Conservation (phyloP, 1,140 invertebrate genomes). For the Hycleus phaleratus region DNA sequence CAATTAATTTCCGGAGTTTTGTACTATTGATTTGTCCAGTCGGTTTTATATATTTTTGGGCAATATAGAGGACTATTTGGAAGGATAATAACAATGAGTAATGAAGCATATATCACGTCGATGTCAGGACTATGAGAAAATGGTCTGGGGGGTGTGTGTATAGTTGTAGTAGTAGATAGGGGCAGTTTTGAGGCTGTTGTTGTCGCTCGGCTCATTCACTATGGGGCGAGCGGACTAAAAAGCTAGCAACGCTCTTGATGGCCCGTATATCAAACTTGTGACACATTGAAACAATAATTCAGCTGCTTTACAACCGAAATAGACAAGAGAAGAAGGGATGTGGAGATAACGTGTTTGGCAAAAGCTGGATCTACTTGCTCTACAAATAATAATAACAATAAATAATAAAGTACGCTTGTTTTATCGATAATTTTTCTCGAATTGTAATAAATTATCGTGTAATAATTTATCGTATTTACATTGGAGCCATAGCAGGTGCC, state of each 20-base stretch:
- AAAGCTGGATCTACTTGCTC: slow-evolving; percentile 9
- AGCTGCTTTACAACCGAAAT: slow-evolving; percentile 40
- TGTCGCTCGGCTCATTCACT: neutral
- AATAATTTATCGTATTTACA: too few relatives aligned
- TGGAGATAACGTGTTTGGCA: slow-evolving; percentile 17
- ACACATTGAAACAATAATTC: slow-evolving; percentile 41
- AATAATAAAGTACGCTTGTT: too few relatives aligned
- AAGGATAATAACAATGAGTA: slow-evolving; percentile 11
- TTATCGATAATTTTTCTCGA: too few relatives aligned
- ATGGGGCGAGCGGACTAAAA: slow-evolving; percentile 10
- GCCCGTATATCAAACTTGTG: slow-evolving; percentile 36
- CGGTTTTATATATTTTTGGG: neutral
- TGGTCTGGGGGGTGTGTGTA: too few relatives aligned
- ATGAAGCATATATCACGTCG: slow-evolving; percentile 13
- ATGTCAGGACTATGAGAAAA: slow-evolving; percentile 4
- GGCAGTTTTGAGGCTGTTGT: too few relatives aligned
- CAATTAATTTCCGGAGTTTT: too few relatives aligned
- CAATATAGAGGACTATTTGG: slow-evolving; percentile 8
- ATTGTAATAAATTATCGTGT: too few relatives aligned
- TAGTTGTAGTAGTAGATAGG: too few relatives aligned
- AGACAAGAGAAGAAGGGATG: slow-evolving; percentile 33
- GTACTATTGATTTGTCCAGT: too few relatives aligned
- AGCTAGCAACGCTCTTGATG: slow-evolving; percentile 19
- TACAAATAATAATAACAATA: neutral
- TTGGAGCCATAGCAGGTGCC: too few relatives aligned